These are phyloP conservation scores for Xenopus borealis DNA, from an alignment of 2,113 vertebrate genomes.

Conservation along the genomic window DNA sequence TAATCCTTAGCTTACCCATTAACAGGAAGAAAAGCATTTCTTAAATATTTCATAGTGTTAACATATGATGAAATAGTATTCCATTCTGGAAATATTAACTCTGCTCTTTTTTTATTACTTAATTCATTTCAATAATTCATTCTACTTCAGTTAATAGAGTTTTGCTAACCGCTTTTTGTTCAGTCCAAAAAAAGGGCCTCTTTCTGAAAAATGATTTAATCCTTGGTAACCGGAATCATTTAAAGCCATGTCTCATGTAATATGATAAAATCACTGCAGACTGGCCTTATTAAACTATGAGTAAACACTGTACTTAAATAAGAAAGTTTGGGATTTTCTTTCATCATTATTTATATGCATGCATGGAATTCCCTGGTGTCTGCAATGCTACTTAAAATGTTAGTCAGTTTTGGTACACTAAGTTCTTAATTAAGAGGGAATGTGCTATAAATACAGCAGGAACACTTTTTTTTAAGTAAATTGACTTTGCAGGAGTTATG, in stretches of 20 bases:
- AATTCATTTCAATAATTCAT: constrained; percentile 26
- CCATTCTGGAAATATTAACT: not conserved
- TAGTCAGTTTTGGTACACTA: no score
- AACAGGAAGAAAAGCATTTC: constrained; percentile 2
- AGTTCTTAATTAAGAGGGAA: no score
- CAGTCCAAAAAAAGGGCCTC: not conserved
- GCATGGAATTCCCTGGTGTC: no score
- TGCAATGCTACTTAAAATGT: no score
- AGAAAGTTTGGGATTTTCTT: no score
- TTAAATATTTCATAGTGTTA: constrained; percentile 5
- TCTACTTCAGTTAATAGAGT: constrained; percentile 1
- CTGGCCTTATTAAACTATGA: not conserved
- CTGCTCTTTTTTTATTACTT: constrained; percentile 13
- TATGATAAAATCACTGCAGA: not conserved
- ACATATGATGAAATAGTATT: not conserved
- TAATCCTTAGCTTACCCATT: not conserved
- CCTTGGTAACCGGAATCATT: not conserved
- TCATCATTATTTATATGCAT: no score
- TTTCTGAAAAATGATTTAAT: not conserved
- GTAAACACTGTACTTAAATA: no score
- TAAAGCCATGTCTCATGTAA: not conserved
- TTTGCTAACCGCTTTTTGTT: not conserved
- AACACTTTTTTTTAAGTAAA: no score
- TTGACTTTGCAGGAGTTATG: no score
- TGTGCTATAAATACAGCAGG: no score